Percentiles rank a stretch among this genome's conserved stretches.
Conservation (phyloP, 1,140 invertebrate species). For the Drosophila chauvacae region DNA sequence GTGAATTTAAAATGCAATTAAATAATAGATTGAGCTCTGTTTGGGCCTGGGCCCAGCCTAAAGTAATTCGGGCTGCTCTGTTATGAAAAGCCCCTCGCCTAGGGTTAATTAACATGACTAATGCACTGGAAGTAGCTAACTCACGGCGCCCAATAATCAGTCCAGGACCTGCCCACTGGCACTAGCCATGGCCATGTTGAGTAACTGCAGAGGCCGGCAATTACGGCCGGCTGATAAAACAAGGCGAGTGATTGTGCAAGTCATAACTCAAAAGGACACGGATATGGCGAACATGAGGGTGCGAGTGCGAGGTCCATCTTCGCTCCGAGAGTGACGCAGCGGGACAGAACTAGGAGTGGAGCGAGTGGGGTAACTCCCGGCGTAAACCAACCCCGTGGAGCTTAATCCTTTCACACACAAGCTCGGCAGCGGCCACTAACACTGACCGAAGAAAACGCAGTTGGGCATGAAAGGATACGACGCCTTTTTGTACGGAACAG, state of each 20-base stretch:
- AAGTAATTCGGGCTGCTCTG: constrained; percentile 50
- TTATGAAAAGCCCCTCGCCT: constrained; percentile 57
- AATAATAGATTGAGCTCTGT: constrained; percentile 52
- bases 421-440: constrained; percentile 53
- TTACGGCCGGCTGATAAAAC: constrained; percentile 63
- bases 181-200: constrained; percentile 3
- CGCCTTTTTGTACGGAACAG: constrained; percentile 57
- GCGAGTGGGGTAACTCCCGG: constrained; percentile 30
- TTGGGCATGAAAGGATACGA: constrained; percentile 74
- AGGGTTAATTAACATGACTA: constrained; percentile 76
- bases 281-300: constrained; percentile 35
- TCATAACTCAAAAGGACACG: constrained; percentile 72
- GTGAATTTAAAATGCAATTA: constrained; percentile 67
- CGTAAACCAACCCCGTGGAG: constrained; percentile 4
- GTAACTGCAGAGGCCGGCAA: constrained; percentile 26
- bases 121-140: constrained; percentile 59
- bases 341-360: constrained; percentile 6
- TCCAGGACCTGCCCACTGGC: constrained; percentile 5
- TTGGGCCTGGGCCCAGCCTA: constrained; percentile 25
- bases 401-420: constrained; percentile 39
- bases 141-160: constrained; percentile 57
- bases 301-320: constrained; percentile 53
- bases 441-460: constrained; percentile 71
- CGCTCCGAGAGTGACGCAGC: constrained; percentile 58
- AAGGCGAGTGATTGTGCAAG: constrained; percentile 68